A percentile compares a stretch with the other conserved stretches of the same genome.
These are phyloP conservation scores for Pelagia noctiluca DNA, from an alignment of 30 jellyfish, hydroid and myxozoan genomes.

Conservation along the genomic window DNA sequence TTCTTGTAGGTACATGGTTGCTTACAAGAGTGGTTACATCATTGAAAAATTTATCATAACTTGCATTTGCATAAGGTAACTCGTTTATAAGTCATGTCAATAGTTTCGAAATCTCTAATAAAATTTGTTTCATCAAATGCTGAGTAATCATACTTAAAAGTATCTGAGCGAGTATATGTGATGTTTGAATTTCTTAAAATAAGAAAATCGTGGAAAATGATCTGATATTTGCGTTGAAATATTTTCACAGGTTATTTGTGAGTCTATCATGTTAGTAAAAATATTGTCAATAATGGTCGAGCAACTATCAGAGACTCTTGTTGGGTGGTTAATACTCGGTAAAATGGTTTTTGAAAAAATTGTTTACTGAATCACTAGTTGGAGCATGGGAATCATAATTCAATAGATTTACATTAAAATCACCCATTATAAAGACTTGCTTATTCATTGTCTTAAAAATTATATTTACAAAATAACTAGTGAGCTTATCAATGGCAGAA, in stretches of 20 bases:
- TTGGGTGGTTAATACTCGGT: conserved; percentile 48
- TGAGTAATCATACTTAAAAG: too few species aligned
- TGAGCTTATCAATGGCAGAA: conserved; percentile 31
- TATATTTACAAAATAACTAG: too few species aligned
- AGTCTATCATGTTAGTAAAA: too few species aligned
- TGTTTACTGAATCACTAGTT: conserved; percentile 17
- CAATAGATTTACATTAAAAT: too few species aligned
- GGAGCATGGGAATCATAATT: conserved; percentile 40
- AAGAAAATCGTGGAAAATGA: conserved; percentile 58
- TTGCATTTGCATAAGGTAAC: conserved; percentile 10
- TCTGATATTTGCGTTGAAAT: too few species aligned
- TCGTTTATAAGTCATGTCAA: conserved; percentile 28
- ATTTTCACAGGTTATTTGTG: too few species aligned
- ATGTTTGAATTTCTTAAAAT: conserved; percentile 40
- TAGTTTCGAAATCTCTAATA: too few species aligned
- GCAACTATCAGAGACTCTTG: conserved; percentile 34
- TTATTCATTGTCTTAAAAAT: too few species aligned
- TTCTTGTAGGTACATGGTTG: too few species aligned
- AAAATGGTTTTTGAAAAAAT: conserved; percentile 15
- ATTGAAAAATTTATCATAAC: conserved; percentile 20
- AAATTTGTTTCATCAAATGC: too few species aligned
- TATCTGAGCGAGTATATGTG: too few species aligned
- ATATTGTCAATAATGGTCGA: conserved; percentile 60
- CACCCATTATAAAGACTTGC: too few species aligned
- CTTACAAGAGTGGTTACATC: conserved; percentile 29